Percentiles rank a stretch among this genome's conserved stretches.
Conservation (phyloP, 1,140 invertebrate genomes). For the Zaprionus inermis region DNA sequence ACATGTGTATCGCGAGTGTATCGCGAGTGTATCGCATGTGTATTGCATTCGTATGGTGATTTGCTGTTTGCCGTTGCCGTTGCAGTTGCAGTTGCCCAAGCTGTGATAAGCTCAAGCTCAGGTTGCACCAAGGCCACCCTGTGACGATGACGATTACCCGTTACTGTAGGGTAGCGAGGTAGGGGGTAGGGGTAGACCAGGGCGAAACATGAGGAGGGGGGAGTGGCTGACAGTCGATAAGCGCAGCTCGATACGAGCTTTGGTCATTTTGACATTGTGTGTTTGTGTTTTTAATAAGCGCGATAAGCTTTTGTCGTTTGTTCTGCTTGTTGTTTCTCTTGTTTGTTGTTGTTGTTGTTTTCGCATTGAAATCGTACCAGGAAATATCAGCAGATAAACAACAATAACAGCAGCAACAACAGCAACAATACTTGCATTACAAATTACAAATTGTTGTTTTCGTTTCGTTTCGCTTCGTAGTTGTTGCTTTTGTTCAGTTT, state of each 20-base stretch:
- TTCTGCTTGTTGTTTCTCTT: constrained; percentile 22
- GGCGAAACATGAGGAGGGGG: not conserved
- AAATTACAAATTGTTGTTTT: constrained; percentile 74
- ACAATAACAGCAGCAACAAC: constrained; percentile 37
- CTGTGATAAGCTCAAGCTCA: constrained; percentile 55
- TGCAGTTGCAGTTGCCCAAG: constrained; percentile 39
- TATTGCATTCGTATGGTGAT: constrained; percentile 12
- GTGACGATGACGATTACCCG: constrained; percentile 21
- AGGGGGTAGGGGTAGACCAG: not conserved
- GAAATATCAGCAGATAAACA: constrained; percentile 80
- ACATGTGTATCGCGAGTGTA: constrained; percentile 12
- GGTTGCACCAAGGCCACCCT: constrained; percentile 60
- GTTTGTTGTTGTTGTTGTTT: constrained; percentile 33
- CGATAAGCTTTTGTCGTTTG: constrained; percentile 61
- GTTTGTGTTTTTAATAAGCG: constrained; percentile 79
- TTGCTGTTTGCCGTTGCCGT: too few species aligned
- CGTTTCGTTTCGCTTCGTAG: constrained; percentile 49
- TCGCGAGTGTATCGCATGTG: constrained; percentile 28
- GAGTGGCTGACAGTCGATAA: constrained; percentile 45
- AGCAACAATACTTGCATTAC: constrained; percentile 58
- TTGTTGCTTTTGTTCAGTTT: constrained; percentile 49
- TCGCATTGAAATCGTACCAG: constrained; percentile 72
- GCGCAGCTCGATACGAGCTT: constrained; percentile 64
- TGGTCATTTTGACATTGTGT: constrained; percentile 77
- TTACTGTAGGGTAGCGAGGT: constrained; percentile 36